phyloP scores from a whole-genome alignment of 2,113 vertebrate species.

The Hepsetus odoe region DNA sequence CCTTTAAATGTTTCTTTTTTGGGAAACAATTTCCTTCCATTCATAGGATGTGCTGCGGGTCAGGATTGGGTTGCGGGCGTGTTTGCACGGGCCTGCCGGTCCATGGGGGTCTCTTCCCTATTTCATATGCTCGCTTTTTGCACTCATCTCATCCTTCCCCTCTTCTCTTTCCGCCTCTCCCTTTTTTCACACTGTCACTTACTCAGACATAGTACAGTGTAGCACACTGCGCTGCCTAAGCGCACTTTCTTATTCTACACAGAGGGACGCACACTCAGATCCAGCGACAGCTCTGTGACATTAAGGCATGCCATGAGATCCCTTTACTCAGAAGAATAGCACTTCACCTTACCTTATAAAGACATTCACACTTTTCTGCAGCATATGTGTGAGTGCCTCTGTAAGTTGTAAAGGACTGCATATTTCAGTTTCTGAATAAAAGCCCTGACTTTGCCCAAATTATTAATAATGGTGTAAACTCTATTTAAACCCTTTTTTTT shows the following conservation, averaged over 20 bases:
- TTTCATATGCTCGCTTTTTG: conserved; percentile 53
- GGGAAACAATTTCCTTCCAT: conserved; percentile 76
- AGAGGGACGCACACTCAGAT: conserved; percentile 49
- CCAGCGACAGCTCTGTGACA: conserved; percentile 39
- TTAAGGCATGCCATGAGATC: conserved; percentile 51
- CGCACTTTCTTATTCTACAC: conserved; percentile 39
- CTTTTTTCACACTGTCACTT: conserved; percentile 47
- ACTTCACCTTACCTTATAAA: conserved; percentile 75
- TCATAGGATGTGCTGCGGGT: conserved; percentile 72
- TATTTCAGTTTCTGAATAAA: conserved; percentile 13
- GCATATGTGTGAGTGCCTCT: conserved; percentile 8
- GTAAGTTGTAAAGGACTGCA: conserved; percentile 1
- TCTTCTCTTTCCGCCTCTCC: conserved; percentile 55
- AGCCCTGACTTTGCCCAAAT: background rate
- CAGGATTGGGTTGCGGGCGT: conserved; percentile 67
- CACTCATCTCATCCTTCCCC: conserved; percentile 41
- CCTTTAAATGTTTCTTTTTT: conserved; percentile 68
- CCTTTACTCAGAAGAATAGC: conserved; percentile 57
- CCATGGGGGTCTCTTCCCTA: conserved; percentile 63
- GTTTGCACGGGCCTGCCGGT: conserved; percentile 37
- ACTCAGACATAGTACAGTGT: conserved; percentile 30
- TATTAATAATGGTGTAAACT: too few species aligned
- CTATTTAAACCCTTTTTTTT: too few species aligned
- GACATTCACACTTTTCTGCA: conserved; percentile 68
- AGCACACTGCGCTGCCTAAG: conserved; percentile 22